Base-by-base conservation (phyloP, 2,888 invertebrate genomes). In the Pheosia gnoma region DNA sequence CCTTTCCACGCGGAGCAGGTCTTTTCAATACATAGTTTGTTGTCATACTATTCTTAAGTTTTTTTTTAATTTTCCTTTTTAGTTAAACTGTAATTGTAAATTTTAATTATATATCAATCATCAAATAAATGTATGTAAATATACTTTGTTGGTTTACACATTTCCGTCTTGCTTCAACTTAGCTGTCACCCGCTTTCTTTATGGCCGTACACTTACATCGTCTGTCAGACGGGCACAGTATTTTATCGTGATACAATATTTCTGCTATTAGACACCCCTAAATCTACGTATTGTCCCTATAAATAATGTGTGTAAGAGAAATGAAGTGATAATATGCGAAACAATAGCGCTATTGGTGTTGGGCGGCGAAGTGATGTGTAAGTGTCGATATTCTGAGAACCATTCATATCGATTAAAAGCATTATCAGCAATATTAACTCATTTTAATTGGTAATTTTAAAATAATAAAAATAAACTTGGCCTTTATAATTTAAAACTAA, bases 271-370 rank as follows among this genome's bases (percentile, higher is more conserved):
- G 79, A 81, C 75, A 82, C 81, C 84, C 82, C 82, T 88, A 90
- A 90, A 89, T 89, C 88, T 86, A 78, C 77, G 76, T 79, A 79
- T 81, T 78, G 82, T 77, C 77, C 72, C 80, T 78, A 89, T 89
- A 89, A 89, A 89, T 89, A 81, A 87, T 76, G 71, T 77, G 81
- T 86, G 84, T 86, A 82, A 74, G 82, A 81, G 72, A 70, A 75
- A 71, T 75, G 66, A 86, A 89, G 89, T 89, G 91, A 91, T 91
- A 90, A 91, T 88, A 85, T 83, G 84, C 83, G 74, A 72, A 82
- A 87, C 86, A 86, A 83, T 85, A 73, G 77, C 69, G 74, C 63
- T 68, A 72, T 68, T 76, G 78, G 82, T 82, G 83, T 80, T 80
- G 72, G 71, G 74, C 78, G 73, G 70, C 66, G 67, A 86, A 81